These are phyloP conservation scores for Gasterosteus aculeatus DNA, from an alignment of 2,113 vertebrate species.

Conservation along the genomic window DNA sequence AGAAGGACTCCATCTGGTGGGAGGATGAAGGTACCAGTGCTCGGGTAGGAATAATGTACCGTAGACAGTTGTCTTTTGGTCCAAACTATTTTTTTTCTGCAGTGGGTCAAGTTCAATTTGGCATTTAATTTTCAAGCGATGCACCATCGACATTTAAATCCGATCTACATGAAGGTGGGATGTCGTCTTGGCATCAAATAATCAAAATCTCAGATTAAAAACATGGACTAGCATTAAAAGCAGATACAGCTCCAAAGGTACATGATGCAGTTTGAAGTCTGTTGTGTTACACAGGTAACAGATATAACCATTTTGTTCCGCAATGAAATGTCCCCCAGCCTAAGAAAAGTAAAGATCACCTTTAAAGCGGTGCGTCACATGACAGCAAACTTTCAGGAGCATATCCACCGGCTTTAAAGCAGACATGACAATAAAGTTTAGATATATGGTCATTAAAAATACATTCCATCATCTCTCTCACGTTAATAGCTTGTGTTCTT, in stretches of 20 bases:
- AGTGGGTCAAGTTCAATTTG: not conserved
- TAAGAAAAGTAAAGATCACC: no score
- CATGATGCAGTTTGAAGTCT: not conserved
- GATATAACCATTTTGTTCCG: not conserved
- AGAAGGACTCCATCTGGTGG: conserved; percentile 24
- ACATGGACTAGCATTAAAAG: not conserved
- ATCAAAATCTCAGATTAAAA: not conserved
- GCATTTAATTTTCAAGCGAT: not conserved
- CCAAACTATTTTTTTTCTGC: not conserved
- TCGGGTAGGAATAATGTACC: not conserved
- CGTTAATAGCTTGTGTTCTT: no score
- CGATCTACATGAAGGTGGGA: not conserved
- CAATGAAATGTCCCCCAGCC: not conserved
- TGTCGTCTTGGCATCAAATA: not conserved
- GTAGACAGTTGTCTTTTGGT: not conserved
- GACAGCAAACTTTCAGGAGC: no score
- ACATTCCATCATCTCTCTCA: no score
- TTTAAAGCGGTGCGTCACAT: no score
- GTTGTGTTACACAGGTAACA: conserved; percentile 2
- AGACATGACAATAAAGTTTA: no score
- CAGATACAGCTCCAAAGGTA: not conserved
- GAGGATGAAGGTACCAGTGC: not conserved
- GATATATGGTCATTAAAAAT: no score
- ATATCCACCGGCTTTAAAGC: no score
- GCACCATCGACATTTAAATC: not conserved